Percentiles rank a stretch among this genome's conserved stretches.
Evolutionary conservation across 1,140 invertebrate genomes (phyloP).

Genomic region (Scaptomyza graminum): DNA sequence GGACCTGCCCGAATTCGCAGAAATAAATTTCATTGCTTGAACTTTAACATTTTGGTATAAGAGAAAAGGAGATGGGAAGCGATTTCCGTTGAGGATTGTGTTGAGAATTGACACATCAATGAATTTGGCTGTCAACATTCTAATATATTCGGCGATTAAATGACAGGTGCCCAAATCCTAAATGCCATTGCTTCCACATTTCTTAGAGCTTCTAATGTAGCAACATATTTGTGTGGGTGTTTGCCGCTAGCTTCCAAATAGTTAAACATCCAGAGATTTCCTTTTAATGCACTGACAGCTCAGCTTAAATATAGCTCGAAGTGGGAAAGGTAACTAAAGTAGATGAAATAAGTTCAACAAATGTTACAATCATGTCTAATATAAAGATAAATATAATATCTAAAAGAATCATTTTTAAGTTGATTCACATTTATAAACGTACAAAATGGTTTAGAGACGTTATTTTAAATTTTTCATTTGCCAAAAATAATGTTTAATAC

Average conservation of each 20-base stretch:
- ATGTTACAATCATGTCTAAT: background rate
- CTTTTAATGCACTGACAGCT: conserved; percentile 27
- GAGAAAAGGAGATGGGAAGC: too few species aligned
- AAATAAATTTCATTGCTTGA: conserved; percentile 4
- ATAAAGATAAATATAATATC: too few species aligned
- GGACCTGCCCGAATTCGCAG: conserved; percentile 13
- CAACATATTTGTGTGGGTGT: background rate
- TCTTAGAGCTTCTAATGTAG: conserved; percentile 38
- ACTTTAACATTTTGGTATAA: conserved; percentile 1
- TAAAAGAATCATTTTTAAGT: too few species aligned
- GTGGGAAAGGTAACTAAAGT: background rate
- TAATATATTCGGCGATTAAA: conserved; percentile 41
- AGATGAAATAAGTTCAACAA: background rate
- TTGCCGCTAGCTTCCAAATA: conserved; percentile 30
- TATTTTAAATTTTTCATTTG: too few species aligned
- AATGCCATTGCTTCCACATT: conserved; percentile 56
- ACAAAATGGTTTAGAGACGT: too few species aligned
- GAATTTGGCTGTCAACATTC: conserved; percentile 20
- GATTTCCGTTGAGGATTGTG: background rate
- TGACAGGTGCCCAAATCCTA: conserved; percentile 63
- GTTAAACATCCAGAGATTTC: conserved; percentile 28
- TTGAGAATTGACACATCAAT: conserved; percentile 13
- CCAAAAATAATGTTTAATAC: too few species aligned
- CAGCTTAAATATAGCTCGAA: conserved; percentile 16
- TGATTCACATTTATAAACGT: background rate